These are phyloP conservation scores for Rhodophaea formosa DNA, from an alignment of 2,888 invertebrate genomes.

Conservation along the genomic window DNA sequence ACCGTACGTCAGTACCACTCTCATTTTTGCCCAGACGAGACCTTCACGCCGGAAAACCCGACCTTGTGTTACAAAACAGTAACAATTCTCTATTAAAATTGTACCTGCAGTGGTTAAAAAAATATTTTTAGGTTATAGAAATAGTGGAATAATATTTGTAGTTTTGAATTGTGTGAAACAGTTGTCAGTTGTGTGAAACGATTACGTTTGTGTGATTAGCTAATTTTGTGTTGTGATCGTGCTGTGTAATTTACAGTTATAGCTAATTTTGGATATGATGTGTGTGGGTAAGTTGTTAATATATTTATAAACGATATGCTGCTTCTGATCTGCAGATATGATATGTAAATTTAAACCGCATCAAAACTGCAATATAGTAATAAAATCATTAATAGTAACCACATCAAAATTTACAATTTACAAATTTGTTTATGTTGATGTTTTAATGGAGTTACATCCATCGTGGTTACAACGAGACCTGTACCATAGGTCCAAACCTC, in stretches of 20 bases:
- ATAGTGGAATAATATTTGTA: neutral
- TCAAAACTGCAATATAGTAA: too few species aligned
- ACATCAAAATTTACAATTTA: too few species aligned
- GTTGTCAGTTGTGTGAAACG: neutral
- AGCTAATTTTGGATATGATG: neutral
- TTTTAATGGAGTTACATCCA: too few species aligned
- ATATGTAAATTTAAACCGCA: neutral
- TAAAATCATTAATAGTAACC: too few species aligned
- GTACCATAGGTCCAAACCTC: too few species aligned
- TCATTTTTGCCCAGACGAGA: conserved; percentile 39
- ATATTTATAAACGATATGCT: neutral
- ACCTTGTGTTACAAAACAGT: conserved; percentile 40
- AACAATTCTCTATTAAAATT: conserved; percentile 55
- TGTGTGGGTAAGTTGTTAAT: neutral
- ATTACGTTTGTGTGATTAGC: conserved; percentile 1
- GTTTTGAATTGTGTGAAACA: neutral
- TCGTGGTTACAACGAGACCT: too few species aligned
- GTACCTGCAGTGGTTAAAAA: conserved; percentile 20
- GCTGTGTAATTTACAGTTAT: conserved; percentile 8
- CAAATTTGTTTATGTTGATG: too few species aligned
- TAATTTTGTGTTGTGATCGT: conserved; percentile 19
- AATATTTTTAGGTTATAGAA: neutral
- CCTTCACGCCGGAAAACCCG: conserved; percentile 37
- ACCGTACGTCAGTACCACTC: conserved; percentile 66
- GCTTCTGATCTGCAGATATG: neutral